Evolutionary conservation across 1,140 invertebrate species (phyloP).

Genomic region (Parapsyche elsis): DNA sequence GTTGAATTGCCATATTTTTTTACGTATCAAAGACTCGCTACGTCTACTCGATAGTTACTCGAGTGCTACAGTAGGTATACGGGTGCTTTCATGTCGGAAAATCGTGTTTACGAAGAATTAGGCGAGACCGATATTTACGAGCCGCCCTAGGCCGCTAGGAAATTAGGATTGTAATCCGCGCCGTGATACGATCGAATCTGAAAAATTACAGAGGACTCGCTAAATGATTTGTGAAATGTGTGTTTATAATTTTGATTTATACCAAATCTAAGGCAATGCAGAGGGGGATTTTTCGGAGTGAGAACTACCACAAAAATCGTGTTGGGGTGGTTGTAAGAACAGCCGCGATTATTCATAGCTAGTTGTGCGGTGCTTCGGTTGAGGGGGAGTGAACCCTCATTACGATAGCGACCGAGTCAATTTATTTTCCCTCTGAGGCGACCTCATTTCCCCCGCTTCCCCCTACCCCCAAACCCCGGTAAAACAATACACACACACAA

Average conservation of each 20-base stretch:
- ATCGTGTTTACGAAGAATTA: slow-evolving; percentile 55
- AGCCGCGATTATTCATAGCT: slow-evolving; percentile 42
- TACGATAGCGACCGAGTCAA: slow-evolving; percentile 27
- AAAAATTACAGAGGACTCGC: slow-evolving; percentile 35
- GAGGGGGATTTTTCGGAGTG: neutral
- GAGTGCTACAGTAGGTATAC: neutral
- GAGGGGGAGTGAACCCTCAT: slow-evolving; percentile 16
- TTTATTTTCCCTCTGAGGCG: slow-evolving; percentile 23
- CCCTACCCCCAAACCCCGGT: no score
- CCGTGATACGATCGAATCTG: slow-evolving; percentile 39
- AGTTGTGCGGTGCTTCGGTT: slow-evolving; percentile 21
- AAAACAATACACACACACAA: no score
- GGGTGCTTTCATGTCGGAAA: slow-evolving; percentile 46
- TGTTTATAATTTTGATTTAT: slow-evolving; percentile 51
- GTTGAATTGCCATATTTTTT: neutral
- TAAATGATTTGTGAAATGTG: slow-evolving; percentile 52
- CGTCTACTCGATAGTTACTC: neutral
- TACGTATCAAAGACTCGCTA: neutral
- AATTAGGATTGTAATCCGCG: slow-evolving; percentile 52
- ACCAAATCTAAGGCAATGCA: neutral
- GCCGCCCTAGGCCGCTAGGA: slow-evolving; percentile 39
- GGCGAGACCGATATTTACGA: slow-evolving; percentile 50
- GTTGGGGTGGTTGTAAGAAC: slow-evolving; percentile 16
- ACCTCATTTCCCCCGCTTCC: neutral
- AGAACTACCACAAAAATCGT: neutral